A percentile compares a stretch with the other conserved stretches of the same genome.
phyloP scores from a whole-genome alignment of 1,140 invertebrate species.

The Linepithema humile region DNA sequence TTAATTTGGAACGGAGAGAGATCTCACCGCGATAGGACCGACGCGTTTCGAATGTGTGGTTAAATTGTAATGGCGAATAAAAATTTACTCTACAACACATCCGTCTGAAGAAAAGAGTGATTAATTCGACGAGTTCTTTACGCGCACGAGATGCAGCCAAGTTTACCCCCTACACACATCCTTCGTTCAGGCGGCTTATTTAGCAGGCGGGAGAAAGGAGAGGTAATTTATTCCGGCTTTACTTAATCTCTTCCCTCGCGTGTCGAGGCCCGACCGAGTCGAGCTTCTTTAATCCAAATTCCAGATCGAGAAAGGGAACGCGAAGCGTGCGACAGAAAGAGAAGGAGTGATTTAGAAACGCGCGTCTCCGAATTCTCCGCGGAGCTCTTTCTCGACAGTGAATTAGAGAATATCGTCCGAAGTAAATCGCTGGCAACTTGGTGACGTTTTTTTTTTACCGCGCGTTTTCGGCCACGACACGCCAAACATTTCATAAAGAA shows the following conservation, averaged over 20 bases:
- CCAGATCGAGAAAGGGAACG: constrained; percentile 52
- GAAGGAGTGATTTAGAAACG: constrained; percentile 38
- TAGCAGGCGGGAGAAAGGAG: constrained; percentile 39
- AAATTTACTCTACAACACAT: neutral
- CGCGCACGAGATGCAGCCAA: constrained; percentile 57
- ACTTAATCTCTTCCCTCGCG: constrained; percentile 67
- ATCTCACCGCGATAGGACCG: constrained; percentile 1
- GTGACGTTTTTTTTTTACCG: too few species aligned
- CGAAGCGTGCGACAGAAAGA: neutral
- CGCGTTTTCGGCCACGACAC: neutral
- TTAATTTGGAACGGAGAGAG: constrained; percentile 48
- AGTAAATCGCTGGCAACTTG: constrained; percentile 19
- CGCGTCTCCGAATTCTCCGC: constrained; percentile 64
- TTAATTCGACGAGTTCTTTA: constrained; percentile 59
- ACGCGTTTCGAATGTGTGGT: neutral
- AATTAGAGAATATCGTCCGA: constrained; percentile 48
- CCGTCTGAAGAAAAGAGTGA: neutral
- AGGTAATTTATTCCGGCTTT: constrained; percentile 74
- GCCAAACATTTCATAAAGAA: constrained; percentile 4
- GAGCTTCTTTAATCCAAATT: constrained; percentile 70
- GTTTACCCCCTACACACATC: constrained; percentile 59
- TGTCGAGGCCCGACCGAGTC: constrained; percentile 37
- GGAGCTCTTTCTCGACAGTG: constrained; percentile 43
- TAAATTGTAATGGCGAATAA: constrained; percentile 17
- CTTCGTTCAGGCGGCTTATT: constrained; percentile 63